A percentile compares a stretch with the other conserved stretches of the same genome.
phyloP scores from a whole-genome alignment of 2,888 invertebrate genomes.

The Epirrhoe tristata region DNA sequence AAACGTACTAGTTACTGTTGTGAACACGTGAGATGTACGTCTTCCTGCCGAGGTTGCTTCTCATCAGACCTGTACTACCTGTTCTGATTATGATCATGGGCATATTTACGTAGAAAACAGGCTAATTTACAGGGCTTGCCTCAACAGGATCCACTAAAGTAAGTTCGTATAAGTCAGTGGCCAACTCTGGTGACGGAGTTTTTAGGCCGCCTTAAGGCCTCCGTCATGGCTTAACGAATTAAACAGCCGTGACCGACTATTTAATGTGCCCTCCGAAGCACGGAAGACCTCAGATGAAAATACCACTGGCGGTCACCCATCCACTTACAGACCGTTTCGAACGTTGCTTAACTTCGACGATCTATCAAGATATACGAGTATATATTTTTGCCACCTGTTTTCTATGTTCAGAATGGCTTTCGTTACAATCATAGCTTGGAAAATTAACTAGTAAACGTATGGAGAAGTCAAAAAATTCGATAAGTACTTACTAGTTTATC shows the following conservation, averaged over 20 bases:
- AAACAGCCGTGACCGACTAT: too few relatives aligned
- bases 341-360: too few relatives aligned
- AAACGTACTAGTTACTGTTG: neutral
- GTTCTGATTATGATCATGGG: conserved; percentile 30
- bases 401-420: neutral
- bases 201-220: too few relatives aligned
- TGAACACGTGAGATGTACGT: conserved; percentile 20
- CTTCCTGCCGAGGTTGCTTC: conserved; percentile 25
- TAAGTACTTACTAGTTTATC: neutral
- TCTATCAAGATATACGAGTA: too few relatives aligned
- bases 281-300: too few relatives aligned
- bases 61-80: conserved; percentile 28
- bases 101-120: neutral
- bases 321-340: too few relatives aligned
- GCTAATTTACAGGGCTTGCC: neutral
- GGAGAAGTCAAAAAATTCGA: conserved; percentile 9
- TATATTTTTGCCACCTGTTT: neutral
- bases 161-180: too few relatives aligned
- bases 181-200: too few relatives aligned
- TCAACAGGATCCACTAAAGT: too few relatives aligned
- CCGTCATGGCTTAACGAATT: too few relatives aligned
- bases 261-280: too few relatives aligned
- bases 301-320: too few relatives aligned
- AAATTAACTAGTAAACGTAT: conserved; percentile 5
- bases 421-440: conserved; percentile 8